Conservation (phyloP, 2,888 invertebrate genomes). For the Creontiades dilutus region DNA sequence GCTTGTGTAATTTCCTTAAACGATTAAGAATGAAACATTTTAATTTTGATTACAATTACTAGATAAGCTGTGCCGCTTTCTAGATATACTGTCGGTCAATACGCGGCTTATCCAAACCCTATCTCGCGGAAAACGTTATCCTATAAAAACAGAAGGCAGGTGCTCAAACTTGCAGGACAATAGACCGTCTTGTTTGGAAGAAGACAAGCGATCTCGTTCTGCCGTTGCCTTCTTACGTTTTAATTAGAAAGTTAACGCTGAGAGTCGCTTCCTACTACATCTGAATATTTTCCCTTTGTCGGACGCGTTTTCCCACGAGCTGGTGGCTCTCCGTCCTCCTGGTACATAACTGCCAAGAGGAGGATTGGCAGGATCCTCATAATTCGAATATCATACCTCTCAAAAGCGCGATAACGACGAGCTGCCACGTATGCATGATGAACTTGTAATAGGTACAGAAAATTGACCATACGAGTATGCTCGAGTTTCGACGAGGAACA, state of each 20-base stretch:
- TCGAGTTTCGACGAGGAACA: too few relatives aligned
- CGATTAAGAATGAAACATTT: neutral
- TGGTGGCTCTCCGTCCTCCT: neutral
- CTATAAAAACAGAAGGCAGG: neutral
- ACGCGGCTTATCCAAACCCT: neutral
- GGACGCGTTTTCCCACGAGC: conserved; percentile 34
- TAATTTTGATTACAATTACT: neutral
- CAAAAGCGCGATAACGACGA: too few relatives aligned
- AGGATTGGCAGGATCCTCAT: neutral
- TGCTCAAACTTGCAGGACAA: neutral
- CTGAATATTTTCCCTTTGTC: conserved; percentile 60
- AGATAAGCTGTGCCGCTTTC: neutral
- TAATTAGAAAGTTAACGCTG: conserved; percentile 54
- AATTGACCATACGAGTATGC: too few relatives aligned
- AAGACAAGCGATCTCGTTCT: conserved; percentile 39
- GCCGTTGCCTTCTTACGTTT: conserved; percentile 43
- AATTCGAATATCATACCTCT: neutral
- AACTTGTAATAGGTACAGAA: too few relatives aligned
- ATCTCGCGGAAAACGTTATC: neutral
- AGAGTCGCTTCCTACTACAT: conserved; percentile 48
- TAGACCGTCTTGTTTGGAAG: neutral
- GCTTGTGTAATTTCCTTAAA: neutral
- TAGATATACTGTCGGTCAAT: neutral
- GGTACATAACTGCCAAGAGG: neutral
- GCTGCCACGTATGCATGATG: too few relatives aligned